Base-by-base conservation (phyloP, 2,113 vertebrate genomes). In the Microcebus murinus region DNA sequence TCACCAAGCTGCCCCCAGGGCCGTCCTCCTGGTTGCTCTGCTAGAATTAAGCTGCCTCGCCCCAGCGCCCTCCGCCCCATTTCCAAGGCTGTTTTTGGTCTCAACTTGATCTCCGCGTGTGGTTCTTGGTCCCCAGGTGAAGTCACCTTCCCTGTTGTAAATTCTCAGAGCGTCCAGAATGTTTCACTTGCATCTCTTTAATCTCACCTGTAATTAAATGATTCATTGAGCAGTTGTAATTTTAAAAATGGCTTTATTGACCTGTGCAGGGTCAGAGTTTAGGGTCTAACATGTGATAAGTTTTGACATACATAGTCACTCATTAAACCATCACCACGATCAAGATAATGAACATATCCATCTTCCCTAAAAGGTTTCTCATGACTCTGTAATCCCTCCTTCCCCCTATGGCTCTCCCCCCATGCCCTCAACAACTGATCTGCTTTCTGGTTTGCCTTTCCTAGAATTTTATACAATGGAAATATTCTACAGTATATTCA, bases 401-500 rank as follows among this genome's bases (percentile, higher is more conserved):
- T 12, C 12, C 52, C 8, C 5, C 25, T 14, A 14, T 14, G 17
- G 0, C 4, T 42, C 25, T 6, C 0, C 14, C 8, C 29, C n/a
- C 3, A 23, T 27, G 68, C 17, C 4, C 25, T 83, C 61, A 42
- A n/a, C 50, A 36, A 18, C 2, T 3, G 21, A 88, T n/a, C 70
- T 55, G 6, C 29, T 70, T 89, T 79, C 79, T 63, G 79, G 79
- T 31, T 85, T 18, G 45, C 29, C 36, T 85, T 71, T 73, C 85
- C 63, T 36, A 89, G 90, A 93, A 84, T 52, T 77, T 90, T 74
- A 68, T 84, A 76, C 27, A 31, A 21, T 42, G 18, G 18, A 36
- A 42, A 9, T 57, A 29, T 20, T 23, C 31, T 65, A 20, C 1
- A 31, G 18, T 48, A 71, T 10, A 55, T 25, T 15, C 7, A n/a